These are phyloP conservation scores for Caenorhabditis sinica DNA, from an alignment of 2,888 invertebrate genomes.

Conservation along the genomic window DNA sequence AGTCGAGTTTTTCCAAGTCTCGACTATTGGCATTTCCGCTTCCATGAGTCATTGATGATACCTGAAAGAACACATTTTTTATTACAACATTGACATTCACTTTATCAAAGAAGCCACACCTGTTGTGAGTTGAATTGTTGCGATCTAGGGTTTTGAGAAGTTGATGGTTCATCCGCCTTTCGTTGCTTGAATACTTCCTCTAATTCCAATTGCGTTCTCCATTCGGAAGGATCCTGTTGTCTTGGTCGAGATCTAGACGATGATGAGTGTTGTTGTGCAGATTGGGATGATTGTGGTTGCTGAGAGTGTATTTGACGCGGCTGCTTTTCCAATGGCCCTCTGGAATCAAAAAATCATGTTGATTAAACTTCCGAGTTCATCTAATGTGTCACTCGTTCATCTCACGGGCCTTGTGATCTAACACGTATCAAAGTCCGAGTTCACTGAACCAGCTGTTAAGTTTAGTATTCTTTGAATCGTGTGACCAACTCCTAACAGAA, in stretches of 20 bases:
- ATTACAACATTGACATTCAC: neutral
- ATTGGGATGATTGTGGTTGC: constrained; percentile 7
- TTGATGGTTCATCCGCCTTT: neutral
- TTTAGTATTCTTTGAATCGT: neutral
- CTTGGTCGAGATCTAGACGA: constrained; percentile 26
- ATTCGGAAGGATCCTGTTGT: constrained; percentile 36
- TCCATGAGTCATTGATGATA: constrained; percentile 23
- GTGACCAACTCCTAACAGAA: neutral
- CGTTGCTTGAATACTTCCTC: constrained; percentile 29
- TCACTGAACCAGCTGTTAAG: constrained; percentile 9
- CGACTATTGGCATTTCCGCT: constrained; percentile 27
- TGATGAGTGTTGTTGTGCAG: neutral
- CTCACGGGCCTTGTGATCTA: neutral
- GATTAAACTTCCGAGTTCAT: neutral
- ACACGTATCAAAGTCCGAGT: neutral
- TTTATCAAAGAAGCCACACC: constrained; percentile 16
- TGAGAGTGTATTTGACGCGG: neutral
- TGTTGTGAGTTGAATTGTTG: constrained; percentile 43
- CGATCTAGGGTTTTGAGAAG: constrained; percentile 8
- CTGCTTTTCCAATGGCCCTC: constrained; percentile 17
- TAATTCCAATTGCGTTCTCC: constrained; percentile 28
- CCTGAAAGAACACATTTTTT: constrained; percentile 7
- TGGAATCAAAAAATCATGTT: neutral
- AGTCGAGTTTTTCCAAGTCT: constrained; percentile 40
- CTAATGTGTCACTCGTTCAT: neutral